Conservation (phyloP, 2,113 vertebrate species). For the Alosa alosa region DNA sequence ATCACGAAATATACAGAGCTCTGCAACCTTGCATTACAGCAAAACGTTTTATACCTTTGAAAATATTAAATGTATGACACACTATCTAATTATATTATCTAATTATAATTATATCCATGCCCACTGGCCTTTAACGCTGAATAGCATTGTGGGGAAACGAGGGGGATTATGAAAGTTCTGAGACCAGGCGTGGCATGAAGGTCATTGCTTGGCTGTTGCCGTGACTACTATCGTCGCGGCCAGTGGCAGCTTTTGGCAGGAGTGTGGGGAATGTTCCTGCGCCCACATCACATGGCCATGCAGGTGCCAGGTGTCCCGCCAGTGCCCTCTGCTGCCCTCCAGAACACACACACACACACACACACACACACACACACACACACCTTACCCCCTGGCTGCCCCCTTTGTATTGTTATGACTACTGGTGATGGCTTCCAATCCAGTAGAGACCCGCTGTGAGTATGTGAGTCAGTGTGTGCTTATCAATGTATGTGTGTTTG, state of each 20-base stretch:
- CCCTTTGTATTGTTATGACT: not conserved
- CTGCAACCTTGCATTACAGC: too few species aligned
- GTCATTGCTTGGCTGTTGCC: conserved; percentile 22
- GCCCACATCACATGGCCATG: not conserved
- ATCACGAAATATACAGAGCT: not conserved
- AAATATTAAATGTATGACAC: too few species aligned
- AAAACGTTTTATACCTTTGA: too few species aligned
- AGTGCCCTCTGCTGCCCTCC: not conserved
- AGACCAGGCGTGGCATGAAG: conserved; percentile 30
- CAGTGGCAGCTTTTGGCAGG: conserved; percentile 29
- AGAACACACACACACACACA: not conserved
- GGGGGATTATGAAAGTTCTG: not conserved
- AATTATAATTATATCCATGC: not conserved
- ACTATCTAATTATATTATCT: too few species aligned
- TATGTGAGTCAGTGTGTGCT: not conserved
- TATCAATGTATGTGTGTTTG: too few species aligned
- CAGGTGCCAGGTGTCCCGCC: conserved; percentile 18
- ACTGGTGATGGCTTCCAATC: not conserved
- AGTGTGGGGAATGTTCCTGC: conserved; percentile 7
- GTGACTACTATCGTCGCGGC: conserved; percentile 30
- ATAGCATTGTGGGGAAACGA: not conserved
- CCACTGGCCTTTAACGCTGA: not conserved
- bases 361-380: not conserved
- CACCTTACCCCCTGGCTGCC: not conserved
- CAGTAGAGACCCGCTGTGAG: not conserved